phyloP scores from a whole-genome alignment of 1,140 invertebrate species.

The Oedothorax gibbosus region DNA sequence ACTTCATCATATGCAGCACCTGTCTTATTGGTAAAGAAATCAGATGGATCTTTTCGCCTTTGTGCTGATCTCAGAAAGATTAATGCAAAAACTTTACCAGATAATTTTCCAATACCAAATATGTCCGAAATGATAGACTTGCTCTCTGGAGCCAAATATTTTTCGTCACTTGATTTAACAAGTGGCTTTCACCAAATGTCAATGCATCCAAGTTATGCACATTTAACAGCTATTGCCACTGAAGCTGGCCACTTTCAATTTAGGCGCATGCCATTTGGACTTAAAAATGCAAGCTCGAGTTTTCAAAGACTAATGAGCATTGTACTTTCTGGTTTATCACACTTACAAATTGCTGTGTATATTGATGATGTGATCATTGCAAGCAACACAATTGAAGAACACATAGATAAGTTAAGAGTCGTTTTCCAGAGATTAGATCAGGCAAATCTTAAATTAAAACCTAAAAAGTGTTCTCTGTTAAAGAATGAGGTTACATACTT shows the following conservation, averaged over 20 bases:
- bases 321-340: slow-evolving; percentile 1
- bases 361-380: slow-evolving; percentile 59
- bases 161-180: slow-evolving; percentile 53
- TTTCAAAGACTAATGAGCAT: slow-evolving; percentile 64
- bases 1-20: slow-evolving; percentile 68
- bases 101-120: slow-evolving; percentile 3
- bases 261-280: slow-evolving; percentile 59
- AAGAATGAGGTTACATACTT: slow-evolving; percentile 55
- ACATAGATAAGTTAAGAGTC: slow-evolving; percentile 17
- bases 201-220: neutral
- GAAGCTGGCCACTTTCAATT: slow-evolving; percentile 55
- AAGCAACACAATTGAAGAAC: slow-evolving; percentile 54
- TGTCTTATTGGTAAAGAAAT: slow-evolving; percentile 65
- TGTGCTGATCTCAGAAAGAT: slow-evolving; percentile 66
- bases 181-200: slow-evolving; percentile 56
- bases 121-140: neutral
- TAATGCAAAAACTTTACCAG: slow-evolving; percentile 62
- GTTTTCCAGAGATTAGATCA: slow-evolving; percentile 34
- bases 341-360: slow-evolving; percentile 1
- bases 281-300: slow-evolving; percentile 53
- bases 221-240: slow-evolving; percentile 56
- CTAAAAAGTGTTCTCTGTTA: slow-evolving; percentile 60
- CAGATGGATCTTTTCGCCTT: slow-evolving; percentile 63
- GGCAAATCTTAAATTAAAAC: slow-evolving; percentile 62
- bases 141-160: slow-evolving; percentile 11